Base-by-base conservation (phyloP, 2,113 vertebrate genomes). In the Otocyon megalotis region DNA sequence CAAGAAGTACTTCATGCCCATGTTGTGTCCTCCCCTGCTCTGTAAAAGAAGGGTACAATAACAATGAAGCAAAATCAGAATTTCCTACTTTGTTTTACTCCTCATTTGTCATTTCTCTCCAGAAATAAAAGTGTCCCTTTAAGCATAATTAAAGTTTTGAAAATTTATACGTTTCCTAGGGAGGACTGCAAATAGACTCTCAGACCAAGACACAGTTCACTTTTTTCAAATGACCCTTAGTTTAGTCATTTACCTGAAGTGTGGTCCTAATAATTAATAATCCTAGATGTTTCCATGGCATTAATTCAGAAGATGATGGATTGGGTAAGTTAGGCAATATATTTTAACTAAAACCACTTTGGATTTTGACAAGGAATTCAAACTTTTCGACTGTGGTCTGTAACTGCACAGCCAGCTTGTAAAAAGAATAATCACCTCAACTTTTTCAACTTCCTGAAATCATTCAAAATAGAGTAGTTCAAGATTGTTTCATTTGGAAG, bases 331-430 rank as follows among this genome's bases (percentile, higher is more conserved):
- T 76, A 69, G 69, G 48, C 76, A 92, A 90, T 96, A 89, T 65
- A 94, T 97, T 92, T 90, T 88, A 87, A 62, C 76, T 58, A 63
- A 95, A 91, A 79, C 72, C 60, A 72, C 77, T 97, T 94, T 88
- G 76, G 69, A 95, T 94, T 95, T 96, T 92, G 63, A 96, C 60
- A 88, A 96, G 58, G 48, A 96, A 93, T 94, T 96, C 63, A 82
- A 77, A 85, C 76, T 97, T 97, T 95, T 97, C 76, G 82, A 13
- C 87, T 90, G 56, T 19, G 62, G 53, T 85, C 35, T 62, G 48
- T 85, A 93, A 65, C 77, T 32, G 35, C 35, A 83, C 17, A 37
- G 72, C 35, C 65, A 93, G 48, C 74, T 94, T 93, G 13, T 96
- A 65, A 81, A 97, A 85, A 93, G 81, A 95, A 85, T 90, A 62